Evolutionary conservation across 1,140 invertebrate genomes (phyloP).

Genomic region (Drosophila novamexicana): DNA sequence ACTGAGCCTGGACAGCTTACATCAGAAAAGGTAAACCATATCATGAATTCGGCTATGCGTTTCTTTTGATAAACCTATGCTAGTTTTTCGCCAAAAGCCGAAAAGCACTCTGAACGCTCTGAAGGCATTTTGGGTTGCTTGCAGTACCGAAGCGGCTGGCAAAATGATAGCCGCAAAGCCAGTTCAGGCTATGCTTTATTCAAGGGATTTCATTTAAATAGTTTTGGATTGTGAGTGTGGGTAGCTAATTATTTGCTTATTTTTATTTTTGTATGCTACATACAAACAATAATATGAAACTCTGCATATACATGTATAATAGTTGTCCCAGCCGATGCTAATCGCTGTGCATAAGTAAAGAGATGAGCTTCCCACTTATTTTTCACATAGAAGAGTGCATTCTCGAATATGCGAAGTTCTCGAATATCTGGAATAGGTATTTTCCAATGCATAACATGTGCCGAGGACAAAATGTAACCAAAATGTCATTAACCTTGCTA

Average conservation of each 20-base stretch:
- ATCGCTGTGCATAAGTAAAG: too few species aligned
- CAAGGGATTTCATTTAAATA: background rate
- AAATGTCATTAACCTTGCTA: background rate
- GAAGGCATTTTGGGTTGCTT: conserved; percentile 4
- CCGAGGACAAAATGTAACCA: too few species aligned
- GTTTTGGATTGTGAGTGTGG: background rate
- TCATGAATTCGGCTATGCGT: conserved; percentile 71
- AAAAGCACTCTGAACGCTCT: conserved; percentile 1
- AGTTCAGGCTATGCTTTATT: background rate
- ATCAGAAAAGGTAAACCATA: conserved; percentile 73
- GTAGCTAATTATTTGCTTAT: conserved; percentile 1
- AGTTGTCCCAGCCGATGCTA: too few species aligned
- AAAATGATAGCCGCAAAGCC: conserved; percentile 4
- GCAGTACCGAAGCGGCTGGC: conserved; percentile 6
- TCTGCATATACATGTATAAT: too few species aligned
- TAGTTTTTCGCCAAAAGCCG: conserved; percentile 24
- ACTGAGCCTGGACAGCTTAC: conserved; percentile 65
- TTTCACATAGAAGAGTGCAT: too few species aligned
- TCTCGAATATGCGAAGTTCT: too few species aligned
- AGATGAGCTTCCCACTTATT: background rate
- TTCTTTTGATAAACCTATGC: conserved; percentile 48
- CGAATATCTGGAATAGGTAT: too few species aligned
- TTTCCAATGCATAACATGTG: too few species aligned
- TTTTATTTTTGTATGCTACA: background rate
- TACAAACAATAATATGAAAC: too few species aligned